Evolutionary conservation across 2,797 vertebrate species (phyloP).

Genomic region (Sitta carolinensis): DNA sequence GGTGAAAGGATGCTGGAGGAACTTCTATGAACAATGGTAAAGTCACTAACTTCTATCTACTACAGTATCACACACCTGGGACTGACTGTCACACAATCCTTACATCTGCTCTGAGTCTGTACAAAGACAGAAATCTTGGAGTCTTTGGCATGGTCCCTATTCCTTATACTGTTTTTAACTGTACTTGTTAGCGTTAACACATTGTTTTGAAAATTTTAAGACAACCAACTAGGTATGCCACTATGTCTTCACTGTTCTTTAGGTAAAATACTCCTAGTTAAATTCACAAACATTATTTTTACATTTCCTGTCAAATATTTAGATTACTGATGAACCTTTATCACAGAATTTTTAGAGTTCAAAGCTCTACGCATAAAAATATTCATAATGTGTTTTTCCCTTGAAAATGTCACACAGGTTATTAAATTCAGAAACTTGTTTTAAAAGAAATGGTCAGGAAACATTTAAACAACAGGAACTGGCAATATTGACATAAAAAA

Average conservation of each 20-base stretch:
- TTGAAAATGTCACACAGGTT: constrained; percentile 44
- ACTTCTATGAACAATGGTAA: neutral
- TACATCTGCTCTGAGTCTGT: neutral
- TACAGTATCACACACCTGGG: neutral
- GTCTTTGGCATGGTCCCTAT: neutral
- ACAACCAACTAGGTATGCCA: neutral
- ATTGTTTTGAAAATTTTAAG: neutral
- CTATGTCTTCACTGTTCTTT: neutral
- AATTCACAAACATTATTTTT: neutral
- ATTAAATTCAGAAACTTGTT: constrained; percentile 10
- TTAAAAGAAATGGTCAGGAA: neutral
- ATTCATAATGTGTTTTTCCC: neutral
- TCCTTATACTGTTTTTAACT: neutral
- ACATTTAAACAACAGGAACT: constrained; percentile 17
- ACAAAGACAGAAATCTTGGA: neutral
- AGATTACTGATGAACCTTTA: neutral
- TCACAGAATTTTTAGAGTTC: neutral
- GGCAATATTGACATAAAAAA: constrained; percentile 33
- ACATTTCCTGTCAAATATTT: neutral
- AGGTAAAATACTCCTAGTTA: neutral
- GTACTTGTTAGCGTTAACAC: neutral
- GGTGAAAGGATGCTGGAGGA: neutral
- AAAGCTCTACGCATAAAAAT: constrained; percentile 1
- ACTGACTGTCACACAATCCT: neutral
- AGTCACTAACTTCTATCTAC: neutral